Conservation (phyloP, 2,797 vertebrate species). For the Propithecus perrieri region DNA sequence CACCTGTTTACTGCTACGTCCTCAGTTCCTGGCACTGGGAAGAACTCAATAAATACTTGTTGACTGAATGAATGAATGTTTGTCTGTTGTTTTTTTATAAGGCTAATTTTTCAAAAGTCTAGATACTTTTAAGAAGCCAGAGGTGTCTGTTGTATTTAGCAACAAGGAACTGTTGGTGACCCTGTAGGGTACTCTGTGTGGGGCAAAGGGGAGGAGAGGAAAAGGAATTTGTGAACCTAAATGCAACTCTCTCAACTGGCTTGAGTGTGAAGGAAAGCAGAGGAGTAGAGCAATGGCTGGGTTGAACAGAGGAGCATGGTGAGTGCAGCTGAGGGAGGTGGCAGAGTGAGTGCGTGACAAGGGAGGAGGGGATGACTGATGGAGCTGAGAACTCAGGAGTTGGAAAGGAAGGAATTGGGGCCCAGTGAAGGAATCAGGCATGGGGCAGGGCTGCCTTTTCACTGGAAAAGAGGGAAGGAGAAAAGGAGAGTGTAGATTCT, state of each 20-base stretch:
- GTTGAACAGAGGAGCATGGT: neutral
- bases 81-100: constrained; percentile 50
- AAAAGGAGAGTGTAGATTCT: neutral
- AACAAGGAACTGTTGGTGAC: neutral
- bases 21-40: neutral
- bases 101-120: neutral
- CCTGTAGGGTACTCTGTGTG: neutral
- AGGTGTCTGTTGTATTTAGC: neutral
- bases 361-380: neutral
- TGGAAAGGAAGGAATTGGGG: neutral
- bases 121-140: neutral
- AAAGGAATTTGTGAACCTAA: neutral
- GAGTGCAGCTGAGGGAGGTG: neutral
- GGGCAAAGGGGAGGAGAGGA: neutral
- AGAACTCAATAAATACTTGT: constrained; percentile 60
- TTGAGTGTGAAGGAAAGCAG: neutral
- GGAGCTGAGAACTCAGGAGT: neutral
- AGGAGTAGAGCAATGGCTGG: neutral
- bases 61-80: constrained; percentile 22
- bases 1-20: neutral
- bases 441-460: neutral
- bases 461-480: neutral
- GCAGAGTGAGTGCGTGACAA: neutral
- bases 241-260: neutral
- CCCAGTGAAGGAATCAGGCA: neutral